Evolutionary conservation across 2,113 vertebrate species (phyloP).

Genomic region (Aix galericulata): DNA sequence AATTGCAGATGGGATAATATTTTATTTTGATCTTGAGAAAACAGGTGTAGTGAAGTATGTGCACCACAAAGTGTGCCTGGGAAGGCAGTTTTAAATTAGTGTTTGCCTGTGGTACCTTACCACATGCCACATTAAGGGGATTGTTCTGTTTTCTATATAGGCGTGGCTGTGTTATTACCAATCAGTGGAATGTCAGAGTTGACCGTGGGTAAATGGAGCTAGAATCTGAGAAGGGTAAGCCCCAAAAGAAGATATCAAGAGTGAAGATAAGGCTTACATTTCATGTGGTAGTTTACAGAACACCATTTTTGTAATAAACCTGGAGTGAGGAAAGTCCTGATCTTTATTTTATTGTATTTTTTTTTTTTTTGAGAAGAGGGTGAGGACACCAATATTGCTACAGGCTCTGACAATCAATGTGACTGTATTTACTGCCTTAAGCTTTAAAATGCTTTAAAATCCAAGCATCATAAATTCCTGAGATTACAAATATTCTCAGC

Average conservation of each 20-base stretch:
- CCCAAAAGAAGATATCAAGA: background rate
- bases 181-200: background rate
- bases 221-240: background rate
- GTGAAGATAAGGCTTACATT: background rate
- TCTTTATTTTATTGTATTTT: conserved; percentile 2
- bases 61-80: background rate
- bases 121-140: background rate
- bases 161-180: background rate
- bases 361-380: background rate
- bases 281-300: background rate
- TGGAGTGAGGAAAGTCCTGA: background rate
- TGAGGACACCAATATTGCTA: background rate
- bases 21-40: background rate
- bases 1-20: background rate
- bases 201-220: background rate
- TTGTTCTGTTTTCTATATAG: background rate
- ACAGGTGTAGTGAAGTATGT: background rate
- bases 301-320: background rate
- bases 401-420: background rate
- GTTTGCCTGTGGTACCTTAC: background rate
- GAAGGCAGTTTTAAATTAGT: background rate
- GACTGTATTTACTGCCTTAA: background rate
- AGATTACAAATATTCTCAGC: background rate
- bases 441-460: conserved; percentile 1
- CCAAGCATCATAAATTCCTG: conserved; percentile 22